Base-by-base conservation (phyloP, 2,797 vertebrate genomes). In the Lutjanus campechanus region DNA sequence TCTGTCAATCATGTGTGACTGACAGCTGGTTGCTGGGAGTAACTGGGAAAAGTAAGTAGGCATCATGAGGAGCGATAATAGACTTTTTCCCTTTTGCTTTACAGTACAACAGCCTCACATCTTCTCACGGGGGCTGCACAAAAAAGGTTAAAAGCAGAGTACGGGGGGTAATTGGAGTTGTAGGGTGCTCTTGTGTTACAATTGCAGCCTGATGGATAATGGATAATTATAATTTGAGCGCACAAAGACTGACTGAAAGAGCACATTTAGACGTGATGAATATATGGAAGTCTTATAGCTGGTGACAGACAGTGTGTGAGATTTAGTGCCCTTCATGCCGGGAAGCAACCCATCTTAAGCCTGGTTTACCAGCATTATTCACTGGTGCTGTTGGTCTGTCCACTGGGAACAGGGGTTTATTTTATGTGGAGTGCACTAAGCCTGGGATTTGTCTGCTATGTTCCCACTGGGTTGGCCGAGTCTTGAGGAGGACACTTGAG, bases 11-110 rank as follows among this genome's bases (percentile, higher is more conserved):
- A 88, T 41, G 49, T 20, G 53, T 83, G 82, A 91, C 51, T 88
- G 91, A 78, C 86, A 56, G 86, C 73, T 78, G 87, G 90, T 93
- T 93, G 91, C 91, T 75, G 77, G 47, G 81, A 89, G 91, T 86
- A 84, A 93, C 91, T 91, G 91, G 88, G 91, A 92, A 92, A 89
- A 83, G 59, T 68, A 46, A 67, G 80, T 73, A 76, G 75, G 91
- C 81, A 91, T 89, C 76, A 81, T 41, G 58, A 53, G 68, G 64
- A 86, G 72, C 59, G 17, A 77, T 76, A 82, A 87, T 85, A 43
- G 79, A 77, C 71, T 60, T 83, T 65, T 47, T 13, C 50, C 61
- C 7, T 84, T 73, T 29, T 44, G 44, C 66, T 3, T 19, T 73
- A 56, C 66, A 71, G 54, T 53, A 51, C 77, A 86, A 40, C 36